Percentiles rank a stretch among this genome's conserved stretches.
phyloP scores from a whole-genome alignment of 1,140 invertebrate species.

The Araneus ventricosus region DNA sequence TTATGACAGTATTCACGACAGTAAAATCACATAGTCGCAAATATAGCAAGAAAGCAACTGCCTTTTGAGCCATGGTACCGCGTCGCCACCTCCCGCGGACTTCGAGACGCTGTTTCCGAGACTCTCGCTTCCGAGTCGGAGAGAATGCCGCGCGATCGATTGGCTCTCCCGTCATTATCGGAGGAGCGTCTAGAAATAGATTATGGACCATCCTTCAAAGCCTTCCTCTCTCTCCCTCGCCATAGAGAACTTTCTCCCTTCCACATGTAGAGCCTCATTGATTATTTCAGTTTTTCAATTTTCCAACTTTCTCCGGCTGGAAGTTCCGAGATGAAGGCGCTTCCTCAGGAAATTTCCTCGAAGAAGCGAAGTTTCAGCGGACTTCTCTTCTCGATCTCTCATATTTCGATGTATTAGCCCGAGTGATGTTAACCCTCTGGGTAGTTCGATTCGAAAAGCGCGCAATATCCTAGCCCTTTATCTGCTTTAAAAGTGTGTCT shows the following conservation, averaged over 20 bases:
- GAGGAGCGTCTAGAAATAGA: conserved; percentile 10
- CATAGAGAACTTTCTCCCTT: not conserved
- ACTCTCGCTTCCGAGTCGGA: not conserved
- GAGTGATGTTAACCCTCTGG: too few relatives aligned
- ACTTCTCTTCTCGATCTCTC: too few relatives aligned
- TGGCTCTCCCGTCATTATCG: conserved; percentile 1
- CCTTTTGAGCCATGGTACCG: too few relatives aligned
- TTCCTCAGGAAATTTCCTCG: not conserved
- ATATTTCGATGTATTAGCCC: too few relatives aligned
- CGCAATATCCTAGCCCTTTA: too few relatives aligned
- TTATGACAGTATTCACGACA: too few relatives aligned
- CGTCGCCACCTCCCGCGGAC: too few relatives aligned
- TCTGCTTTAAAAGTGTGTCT: too few relatives aligned
- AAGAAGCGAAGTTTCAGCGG: too few relatives aligned
- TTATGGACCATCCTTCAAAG: not conserved
- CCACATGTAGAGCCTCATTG: conserved; percentile 3
- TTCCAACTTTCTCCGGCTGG: not conserved
- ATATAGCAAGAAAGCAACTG: too few relatives aligned
- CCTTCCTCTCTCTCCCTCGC: not conserved
- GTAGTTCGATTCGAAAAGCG: too few relatives aligned
- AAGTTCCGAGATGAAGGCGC: not conserved
- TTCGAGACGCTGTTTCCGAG: not conserved
- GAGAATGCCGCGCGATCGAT: not conserved
- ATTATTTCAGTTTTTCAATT: conserved; percentile 16
- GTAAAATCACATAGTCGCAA: too few relatives aligned